Conservation (phyloP, 2,797 vertebrate species). For the Tenualosa thibaudeaui region DNA sequence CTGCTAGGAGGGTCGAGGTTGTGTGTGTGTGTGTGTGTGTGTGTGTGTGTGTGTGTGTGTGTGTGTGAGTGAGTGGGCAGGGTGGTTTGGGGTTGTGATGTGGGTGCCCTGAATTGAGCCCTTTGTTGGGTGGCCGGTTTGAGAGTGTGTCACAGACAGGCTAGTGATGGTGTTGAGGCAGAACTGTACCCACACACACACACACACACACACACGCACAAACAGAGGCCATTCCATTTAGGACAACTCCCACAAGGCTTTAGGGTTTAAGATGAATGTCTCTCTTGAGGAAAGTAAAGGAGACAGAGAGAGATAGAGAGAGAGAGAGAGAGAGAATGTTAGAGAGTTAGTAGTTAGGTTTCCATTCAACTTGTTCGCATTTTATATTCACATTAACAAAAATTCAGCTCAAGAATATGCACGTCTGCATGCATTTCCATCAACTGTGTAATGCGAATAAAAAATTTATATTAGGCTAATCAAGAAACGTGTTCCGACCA, state of each 20-base stretch:
- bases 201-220: not conserved
- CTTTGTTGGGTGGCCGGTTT: conserved; percentile 71
- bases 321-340: not conserved
- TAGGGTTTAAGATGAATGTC: not conserved
- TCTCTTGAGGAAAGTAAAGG: not conserved
- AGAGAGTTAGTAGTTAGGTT: too few relatives aligned
- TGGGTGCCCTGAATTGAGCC: conserved; percentile 64
- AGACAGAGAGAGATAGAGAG: not conserved
- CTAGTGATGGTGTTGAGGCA: conserved; percentile 69
- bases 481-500: too few relatives aligned
- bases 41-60: conserved; percentile 23
- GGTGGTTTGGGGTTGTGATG: conserved; percentile 22
- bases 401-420: too few relatives aligned
- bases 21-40: conserved; percentile 35
- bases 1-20: conserved; percentile 59
- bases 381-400: too few relatives aligned
- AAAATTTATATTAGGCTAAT: too few relatives aligned
- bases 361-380: too few relatives aligned
- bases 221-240: not conserved
- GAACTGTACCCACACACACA: conserved; percentile 15
- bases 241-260: not conserved
- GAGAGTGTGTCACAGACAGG: conserved; percentile 66
- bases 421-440: too few relatives aligned
- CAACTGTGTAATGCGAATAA: too few relatives aligned
- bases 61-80: conserved; percentile 40